Evolutionary conservation across 2,797 vertebrate genomes (phyloP), one percentile per base, ranked within the genome.

Genomic region (Microctenopoma stevenorrisi): DNA sequence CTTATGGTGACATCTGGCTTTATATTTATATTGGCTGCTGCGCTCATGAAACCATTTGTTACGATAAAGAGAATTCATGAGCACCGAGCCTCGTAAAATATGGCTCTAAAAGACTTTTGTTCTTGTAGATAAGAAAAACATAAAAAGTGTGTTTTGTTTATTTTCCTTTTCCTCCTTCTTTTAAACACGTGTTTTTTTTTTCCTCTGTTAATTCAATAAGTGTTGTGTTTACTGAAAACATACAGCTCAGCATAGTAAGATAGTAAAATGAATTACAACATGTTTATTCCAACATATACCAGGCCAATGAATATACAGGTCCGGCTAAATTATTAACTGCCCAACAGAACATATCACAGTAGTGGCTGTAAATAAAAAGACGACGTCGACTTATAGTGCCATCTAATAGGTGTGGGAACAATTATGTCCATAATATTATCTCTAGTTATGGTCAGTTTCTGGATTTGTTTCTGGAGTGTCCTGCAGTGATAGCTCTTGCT

Each of bases 1-100:
- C 87, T 88, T 90, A 90, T 86, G 83, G 88, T 82, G 79, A 88
- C 85, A 90, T 92, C 81, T 90, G 87, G 89, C 76, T 88, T 81
- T 76, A 82, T 85, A 83, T 88, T 62, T 63, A 13, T 82, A 89
- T 88, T 88, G 90, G 84, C 79, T 67, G 73, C 82, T 56, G 62
- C 51, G 60, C 83, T 88, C 80, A 58, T 75, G 70, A 78, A 85
- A 65, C 84, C 80, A 92, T 90, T 84, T 66, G 86, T 92, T 91
- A 89, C 78, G 82, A 87, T 92, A 84, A 93, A 90, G 68, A 76
- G 70, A 80, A 88, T 87, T 88, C 82, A 86, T 87, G 70, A 82
- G 76, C 47, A 7, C 61, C 4, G 43, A 74, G 84, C 61, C 55
- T 68, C 52, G 74, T 74, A 72, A 86, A 91, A 80, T 83, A 82